Evolutionary conservation across 2,888 invertebrate genomes (phyloP).

Genomic region (Hydrotaea diabolus): DNA sequence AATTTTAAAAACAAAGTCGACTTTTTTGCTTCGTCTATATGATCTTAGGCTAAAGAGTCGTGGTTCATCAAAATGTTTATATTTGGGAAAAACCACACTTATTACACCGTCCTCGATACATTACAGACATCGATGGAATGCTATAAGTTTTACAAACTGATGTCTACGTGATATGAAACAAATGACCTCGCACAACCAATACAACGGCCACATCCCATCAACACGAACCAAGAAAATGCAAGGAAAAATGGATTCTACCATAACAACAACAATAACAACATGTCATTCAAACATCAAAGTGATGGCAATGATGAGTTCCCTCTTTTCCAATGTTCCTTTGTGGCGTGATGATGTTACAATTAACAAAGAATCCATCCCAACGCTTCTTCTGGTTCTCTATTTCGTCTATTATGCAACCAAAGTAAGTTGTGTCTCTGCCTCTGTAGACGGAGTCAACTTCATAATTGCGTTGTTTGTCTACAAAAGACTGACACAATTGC

Average conservation of each 20-base stretch:
- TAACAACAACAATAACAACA: conserved; percentile 33
- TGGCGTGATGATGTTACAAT: conserved; percentile 17
- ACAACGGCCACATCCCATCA: not conserved
- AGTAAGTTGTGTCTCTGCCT: not conserved
- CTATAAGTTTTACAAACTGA: no score
- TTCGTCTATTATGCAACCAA: not conserved
- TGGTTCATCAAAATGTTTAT: no score
- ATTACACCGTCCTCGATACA: not conserved
- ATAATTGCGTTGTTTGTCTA: conserved; percentile 16
- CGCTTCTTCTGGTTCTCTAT: not conserved
- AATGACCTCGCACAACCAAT: conserved; percentile 47
- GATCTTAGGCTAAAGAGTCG: no score
- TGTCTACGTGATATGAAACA: conserved; percentile 38
- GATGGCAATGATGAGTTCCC: conserved; percentile 3
- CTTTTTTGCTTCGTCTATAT: no score
- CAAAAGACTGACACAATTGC: conserved; percentile 1
- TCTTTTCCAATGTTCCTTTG: not conserved
- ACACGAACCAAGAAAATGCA: not conserved
- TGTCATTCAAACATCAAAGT: conserved; percentile 47
- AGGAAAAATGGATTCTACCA: not conserved
- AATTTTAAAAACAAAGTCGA: no score
- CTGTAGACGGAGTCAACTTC: not conserved
- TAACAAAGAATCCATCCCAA: conserved; percentile 2
- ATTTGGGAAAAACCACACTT: no score
- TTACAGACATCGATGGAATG: no score